phyloP scores from a whole-genome alignment of 2,113 vertebrate species.

The Lamprotornis superbus region DNA sequence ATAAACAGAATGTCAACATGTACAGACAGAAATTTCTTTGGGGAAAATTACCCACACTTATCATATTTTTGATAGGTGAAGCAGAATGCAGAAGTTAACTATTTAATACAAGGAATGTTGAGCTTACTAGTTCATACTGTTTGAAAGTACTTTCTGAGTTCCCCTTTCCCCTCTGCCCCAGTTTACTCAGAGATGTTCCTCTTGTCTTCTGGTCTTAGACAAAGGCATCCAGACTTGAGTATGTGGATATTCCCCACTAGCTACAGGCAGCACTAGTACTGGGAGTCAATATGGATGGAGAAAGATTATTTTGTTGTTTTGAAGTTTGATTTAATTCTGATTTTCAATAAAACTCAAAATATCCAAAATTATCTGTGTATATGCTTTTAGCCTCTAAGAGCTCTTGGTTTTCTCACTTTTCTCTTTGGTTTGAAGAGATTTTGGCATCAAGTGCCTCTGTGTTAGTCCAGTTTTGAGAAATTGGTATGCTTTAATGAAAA shows the following conservation, averaged over 20 bases:
- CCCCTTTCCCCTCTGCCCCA: accelerated
- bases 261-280: background rate
- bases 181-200: background rate
- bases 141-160: background rate
- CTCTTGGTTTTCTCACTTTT: background rate
- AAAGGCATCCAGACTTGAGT: background rate
- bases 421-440: background rate
- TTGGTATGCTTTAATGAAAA: background rate
- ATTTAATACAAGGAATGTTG: background rate
- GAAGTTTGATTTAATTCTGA: background rate
- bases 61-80: background rate
- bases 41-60: background rate
- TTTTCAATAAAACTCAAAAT: background rate
- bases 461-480: background rate
- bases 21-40: background rate
- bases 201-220: background rate
- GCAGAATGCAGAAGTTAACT: background rate
- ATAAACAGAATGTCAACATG: background rate
- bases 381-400: background rate
- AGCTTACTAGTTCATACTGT: background rate
- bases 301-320: background rate
- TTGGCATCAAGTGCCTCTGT: background rate
- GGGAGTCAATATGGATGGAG: background rate
- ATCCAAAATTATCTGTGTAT: background rate
- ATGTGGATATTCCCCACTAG: background rate